Evolutionary conservation across 2,797 vertebrate genomes (phyloP), one percentile per base, ranked within the genome.

Genomic region (Todus mexicanus): DNA sequence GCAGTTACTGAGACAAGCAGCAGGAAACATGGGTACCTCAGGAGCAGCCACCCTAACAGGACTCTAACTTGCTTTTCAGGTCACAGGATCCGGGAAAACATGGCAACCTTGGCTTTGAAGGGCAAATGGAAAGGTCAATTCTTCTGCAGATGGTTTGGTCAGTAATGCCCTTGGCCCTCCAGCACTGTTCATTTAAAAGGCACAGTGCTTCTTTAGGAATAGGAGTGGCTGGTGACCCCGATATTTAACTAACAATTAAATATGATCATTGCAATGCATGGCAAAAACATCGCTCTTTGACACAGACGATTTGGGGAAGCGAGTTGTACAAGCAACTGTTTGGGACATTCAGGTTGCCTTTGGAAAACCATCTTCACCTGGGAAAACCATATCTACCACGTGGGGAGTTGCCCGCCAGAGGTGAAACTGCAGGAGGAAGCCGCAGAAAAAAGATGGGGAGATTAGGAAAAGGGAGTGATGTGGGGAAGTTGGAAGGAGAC

Each of bases 171-270:
- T 86, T 90, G 54, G 63, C 84, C 78, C 78, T 95, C 73, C 82
- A 83, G 90, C 92, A 77, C 64, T 2, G 2, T 75, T 72, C 25
- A 9, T 74, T 89, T 79, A 82, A 86, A 92, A 93, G 47, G 53
- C 91, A 59, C 2, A 22, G 57, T 0, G 0, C 43, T 88, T 87
- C 93, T 76, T 84, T 47, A 92, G 86, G 84, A 73, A 66, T 14
- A 84, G 74, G 81, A 92, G 91, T 47, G 80, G 53, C 64, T 79
- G 68, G 43, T 76, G 75, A 94, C 93, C 90, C 92, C 2, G 0
- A 80, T 90, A 81, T 86, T 91, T 75, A 90, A 63, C 84, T 79
- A 81, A 65, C 86, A 90, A 89, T 93, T 93, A 94, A 83, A 94
- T 19, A 47, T 18, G 40, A 71, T 31, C 42, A 19, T 48, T 85